These are phyloP conservation scores for Gari tellinella DNA, from an alignment of 2,888 invertebrate genomes.

Conservation along the genomic window DNA sequence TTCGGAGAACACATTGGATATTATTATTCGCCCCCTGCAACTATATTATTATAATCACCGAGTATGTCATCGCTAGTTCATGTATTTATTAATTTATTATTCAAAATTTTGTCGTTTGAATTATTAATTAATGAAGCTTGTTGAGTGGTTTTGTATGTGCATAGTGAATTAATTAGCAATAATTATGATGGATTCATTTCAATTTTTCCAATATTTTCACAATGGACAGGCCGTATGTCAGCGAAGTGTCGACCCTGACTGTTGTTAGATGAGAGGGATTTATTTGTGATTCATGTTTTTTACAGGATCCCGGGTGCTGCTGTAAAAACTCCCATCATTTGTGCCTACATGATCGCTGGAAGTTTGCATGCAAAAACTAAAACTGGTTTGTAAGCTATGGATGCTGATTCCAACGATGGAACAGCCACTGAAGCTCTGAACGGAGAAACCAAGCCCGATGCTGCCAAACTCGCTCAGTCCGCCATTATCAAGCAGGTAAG, in stretches of 20 bases:
- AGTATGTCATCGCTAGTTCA: constrained; percentile 29
- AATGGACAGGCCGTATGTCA: no score
- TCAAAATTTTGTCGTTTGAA: constrained; percentile 64
- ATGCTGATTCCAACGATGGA: constrained; percentile 80
- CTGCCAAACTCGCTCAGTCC: constrained; percentile 82
- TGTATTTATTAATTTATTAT: constrained; percentile 64
- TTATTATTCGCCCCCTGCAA: constrained; percentile 29
- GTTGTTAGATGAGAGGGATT: not conserved
- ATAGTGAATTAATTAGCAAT: constrained; percentile 15
- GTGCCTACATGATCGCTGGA: constrained; percentile 18
- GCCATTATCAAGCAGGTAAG: constrained; percentile 84
- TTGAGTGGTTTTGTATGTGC: not conserved
- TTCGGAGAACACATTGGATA: constrained; percentile 34
- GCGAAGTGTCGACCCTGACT: no score
- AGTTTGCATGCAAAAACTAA: constrained; percentile 6
- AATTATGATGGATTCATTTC: constrained; percentile 6
- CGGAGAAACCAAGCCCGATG: constrained; percentile 82
- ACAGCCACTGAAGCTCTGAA: constrained; percentile 77
- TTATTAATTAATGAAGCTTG: constrained; percentile 55
- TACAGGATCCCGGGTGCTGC: no score
- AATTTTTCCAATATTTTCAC: no score
- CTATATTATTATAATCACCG: constrained; percentile 58
- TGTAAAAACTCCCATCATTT: not conserved
- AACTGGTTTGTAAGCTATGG: constrained; percentile 66
- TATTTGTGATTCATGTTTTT: constrained; percentile 1